Evolutionary conservation across 1,140 invertebrate species (phyloP).

Genomic region (Tyrophagus putrescentiae): DNA sequence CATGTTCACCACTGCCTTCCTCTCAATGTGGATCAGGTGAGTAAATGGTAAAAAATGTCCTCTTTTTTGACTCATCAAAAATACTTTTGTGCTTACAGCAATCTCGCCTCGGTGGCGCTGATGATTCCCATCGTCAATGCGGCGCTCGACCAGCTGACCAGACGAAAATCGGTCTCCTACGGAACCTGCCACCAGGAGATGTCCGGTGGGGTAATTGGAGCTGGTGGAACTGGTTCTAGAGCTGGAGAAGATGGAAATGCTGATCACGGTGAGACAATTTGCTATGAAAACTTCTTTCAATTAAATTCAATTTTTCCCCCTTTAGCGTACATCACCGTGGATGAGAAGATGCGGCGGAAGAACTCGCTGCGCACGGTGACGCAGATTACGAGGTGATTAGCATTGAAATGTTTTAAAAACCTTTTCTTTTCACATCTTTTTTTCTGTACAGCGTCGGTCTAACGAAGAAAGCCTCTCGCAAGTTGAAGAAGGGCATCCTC

Average conservation of each 20-base stretch:
- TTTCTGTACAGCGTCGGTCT: not conserved
- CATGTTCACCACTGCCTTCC: conserved; percentile 32
- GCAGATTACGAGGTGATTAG: not conserved
- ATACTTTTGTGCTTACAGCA: too few relatives aligned
- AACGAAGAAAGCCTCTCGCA: conserved; percentile 1
- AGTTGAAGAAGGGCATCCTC: conserved; percentile 32
- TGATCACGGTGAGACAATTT: too few relatives aligned
- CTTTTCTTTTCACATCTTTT: too few relatives aligned
- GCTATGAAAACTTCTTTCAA: not conserved
- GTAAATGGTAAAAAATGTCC: too few relatives aligned
- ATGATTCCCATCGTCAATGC: conserved; percentile 32
- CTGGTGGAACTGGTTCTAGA: not conserved
- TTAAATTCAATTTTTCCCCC: not conserved
- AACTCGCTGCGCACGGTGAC: not conserved
- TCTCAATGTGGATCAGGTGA: conserved; percentile 39
- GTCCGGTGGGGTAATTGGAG: too few relatives aligned
- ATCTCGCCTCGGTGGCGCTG: conserved; percentile 35
- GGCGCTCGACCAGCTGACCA: conserved; percentile 12
- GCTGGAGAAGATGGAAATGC: not conserved
- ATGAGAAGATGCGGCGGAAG: not conserved
- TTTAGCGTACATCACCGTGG: not conserved
- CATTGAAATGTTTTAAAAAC: too few relatives aligned
- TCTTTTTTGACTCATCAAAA: too few relatives aligned
- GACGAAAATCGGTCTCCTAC: conserved; percentile 15
- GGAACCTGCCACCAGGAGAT: not conserved